phyloP scores from a whole-genome alignment of 1,140 invertebrate species.

The Drosophila subobscura region DNA sequence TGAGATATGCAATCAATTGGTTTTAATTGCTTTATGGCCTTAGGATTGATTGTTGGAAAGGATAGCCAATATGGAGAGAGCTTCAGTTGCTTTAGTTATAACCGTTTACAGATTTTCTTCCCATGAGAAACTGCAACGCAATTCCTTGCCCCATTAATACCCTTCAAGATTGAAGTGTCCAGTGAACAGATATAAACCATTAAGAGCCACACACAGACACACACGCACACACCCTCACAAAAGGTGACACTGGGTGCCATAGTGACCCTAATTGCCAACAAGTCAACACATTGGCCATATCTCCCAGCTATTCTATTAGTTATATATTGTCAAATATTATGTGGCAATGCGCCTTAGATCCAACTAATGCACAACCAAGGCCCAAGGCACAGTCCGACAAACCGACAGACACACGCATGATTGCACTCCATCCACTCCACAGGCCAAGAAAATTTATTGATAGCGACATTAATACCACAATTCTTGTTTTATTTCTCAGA shows the following conservation, averaged over 20 bases:
- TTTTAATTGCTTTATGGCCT: too few species aligned
- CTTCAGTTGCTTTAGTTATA: too few species aligned
- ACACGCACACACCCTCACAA: slow-evolving; percentile 22
- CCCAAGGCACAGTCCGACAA: slow-evolving; percentile 51
- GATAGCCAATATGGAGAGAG: too few species aligned
- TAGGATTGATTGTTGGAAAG: too few species aligned
- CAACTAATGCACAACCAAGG: slow-evolving; percentile 76
- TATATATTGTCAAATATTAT: slow-evolving; percentile 36
- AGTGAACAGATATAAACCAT: slow-evolving; percentile 22
- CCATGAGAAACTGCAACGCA: too few species aligned
- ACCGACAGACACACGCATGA: slow-evolving; percentile 39
- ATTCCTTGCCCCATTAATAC: slow-evolving; percentile 8
- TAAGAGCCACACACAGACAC: neutral
- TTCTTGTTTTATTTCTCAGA: slow-evolving; percentile 43
- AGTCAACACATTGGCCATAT: slow-evolving; percentile 72
- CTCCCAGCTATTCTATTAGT: slow-evolving; percentile 64
- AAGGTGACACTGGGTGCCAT: slow-evolving; percentile 39
- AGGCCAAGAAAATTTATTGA: slow-evolving; percentile 71
- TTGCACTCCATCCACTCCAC: slow-evolving; percentile 25
- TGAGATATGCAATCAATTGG: neutral
- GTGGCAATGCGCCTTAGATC: slow-evolving; percentile 28
- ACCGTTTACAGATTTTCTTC: too few species aligned
- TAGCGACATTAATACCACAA: slow-evolving; percentile 75
- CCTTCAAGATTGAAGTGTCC: slow-evolving; percentile 25
- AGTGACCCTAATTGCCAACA: slow-evolving; percentile 75